Base-by-base conservation (phyloP, 1,140 invertebrate genomes). In the Microvelia longipes region DNA sequence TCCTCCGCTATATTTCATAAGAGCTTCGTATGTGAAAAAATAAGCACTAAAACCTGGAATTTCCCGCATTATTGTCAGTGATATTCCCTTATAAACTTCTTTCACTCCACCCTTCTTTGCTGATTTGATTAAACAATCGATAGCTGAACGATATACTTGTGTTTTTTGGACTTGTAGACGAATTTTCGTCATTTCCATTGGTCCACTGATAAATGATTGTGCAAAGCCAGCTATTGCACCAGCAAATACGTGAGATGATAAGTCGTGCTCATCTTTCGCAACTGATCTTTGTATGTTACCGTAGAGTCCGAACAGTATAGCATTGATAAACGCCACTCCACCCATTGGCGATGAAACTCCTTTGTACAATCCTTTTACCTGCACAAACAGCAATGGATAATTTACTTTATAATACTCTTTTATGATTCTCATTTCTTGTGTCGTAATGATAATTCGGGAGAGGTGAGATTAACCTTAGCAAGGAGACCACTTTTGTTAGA, bases 231-330 rank as follows among this genome's bases (percentile, higher is more conserved):
- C 88, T 0, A 80, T 75, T 0, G 83, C 82, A 0, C 93, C 93
- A 15, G 93, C 90, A 1, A 86, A 70, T 64, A 89, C 88, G 76
- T 92, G 87, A 0, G 85, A 83, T 28, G 74, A 75, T 11, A 92
- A 75, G 29, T n/a, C 81, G 69, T 88, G 80, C 0, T 85, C 68
- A 2, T 77, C 82, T 67, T 90, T 81, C 0, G 81, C 74, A n/a
- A 90, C 73, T 0, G 80, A 76, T 71, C 86, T 82, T 70, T 88
- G 86, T 0, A 88, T 84, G 71, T 90, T 87, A 26, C 91, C 92
- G 75, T 96, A 94, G 1, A 93, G 88, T 1, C 94, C 93, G 76
- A 98, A 98, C 1, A 95, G 87, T 30, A 96, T 87, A 1, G 94
- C 93, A 78, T 97, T 97, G 1, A 97, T 87, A 2, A 86, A 81